Evolutionary conservation across 2,797 vertebrate genomes (phyloP).

Genomic region (Hipposideros larvatus): DNA sequence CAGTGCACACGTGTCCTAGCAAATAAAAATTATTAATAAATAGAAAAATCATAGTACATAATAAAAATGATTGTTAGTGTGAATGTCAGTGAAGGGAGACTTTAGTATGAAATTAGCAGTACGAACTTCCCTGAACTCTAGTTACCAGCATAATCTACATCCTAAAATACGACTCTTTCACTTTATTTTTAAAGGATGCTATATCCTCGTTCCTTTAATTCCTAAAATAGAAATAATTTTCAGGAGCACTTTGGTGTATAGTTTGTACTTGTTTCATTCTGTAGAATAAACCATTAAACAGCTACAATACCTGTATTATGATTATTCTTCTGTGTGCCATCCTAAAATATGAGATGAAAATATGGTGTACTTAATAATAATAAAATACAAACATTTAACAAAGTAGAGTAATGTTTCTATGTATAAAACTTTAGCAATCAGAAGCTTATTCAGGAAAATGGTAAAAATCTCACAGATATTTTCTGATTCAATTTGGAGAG

Average conservation of each 20-base stretch:
- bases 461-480: not conserved
- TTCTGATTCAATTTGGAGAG: not conserved
- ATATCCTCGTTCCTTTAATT: not conserved
- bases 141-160: not conserved
- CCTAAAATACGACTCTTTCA: not conserved
- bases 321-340: not conserved
- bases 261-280: not conserved
- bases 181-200: not conserved
- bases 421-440: not conserved
- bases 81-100: not conserved
- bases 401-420: not conserved
- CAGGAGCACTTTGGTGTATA: not conserved
- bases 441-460: slow-evolving; percentile 14
- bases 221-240: not conserved
- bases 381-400: not conserved
- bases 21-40: not conserved
- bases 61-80: not conserved
- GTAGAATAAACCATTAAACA: not conserved
- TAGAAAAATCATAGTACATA: not conserved
- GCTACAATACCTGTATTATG: not conserved
- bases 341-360: slow-evolving; percentile 27
- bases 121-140: not conserved
- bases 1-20: not conserved
- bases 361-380: not conserved
- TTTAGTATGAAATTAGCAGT: not conserved